Percentiles rank a stretch among this genome's conserved stretches.
These are phyloP conservation scores for Ptilodon capucinus DNA, from an alignment of 2,888 invertebrate species.

Conservation along the genomic window DNA sequence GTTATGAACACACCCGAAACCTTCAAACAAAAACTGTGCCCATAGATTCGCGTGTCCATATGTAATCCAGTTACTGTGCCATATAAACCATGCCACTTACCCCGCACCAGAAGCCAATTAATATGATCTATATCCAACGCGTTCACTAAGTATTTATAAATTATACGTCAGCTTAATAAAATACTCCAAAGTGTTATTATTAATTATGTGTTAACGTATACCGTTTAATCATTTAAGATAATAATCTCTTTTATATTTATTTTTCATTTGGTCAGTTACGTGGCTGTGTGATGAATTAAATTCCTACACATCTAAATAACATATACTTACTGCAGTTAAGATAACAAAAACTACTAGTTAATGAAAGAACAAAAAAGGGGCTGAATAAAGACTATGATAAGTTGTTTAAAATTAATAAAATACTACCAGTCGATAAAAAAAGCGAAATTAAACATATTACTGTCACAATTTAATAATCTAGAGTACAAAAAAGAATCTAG, in stretches of 20 bases:
- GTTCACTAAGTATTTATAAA: slow-evolving; percentile 72
- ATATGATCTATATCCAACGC: slow-evolving; percentile 68
- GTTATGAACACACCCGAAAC: slow-evolving; percentile 9
- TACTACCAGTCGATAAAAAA: no score
- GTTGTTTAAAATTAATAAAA: no score
- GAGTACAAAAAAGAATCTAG: no score
- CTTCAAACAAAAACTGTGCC: slow-evolving; percentile 17
- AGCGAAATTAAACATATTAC: no score
- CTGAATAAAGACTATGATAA: no score
- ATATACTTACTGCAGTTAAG: no score
- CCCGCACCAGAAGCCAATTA: slow-evolving; percentile 72
- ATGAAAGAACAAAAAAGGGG: no score
- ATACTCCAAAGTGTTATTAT: slow-evolving; percentile 70
- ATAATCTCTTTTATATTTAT: slow-evolving; percentile 34
- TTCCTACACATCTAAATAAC: no score
- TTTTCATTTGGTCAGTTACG: slow-evolving; percentile 19
- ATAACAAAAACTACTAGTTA: no score
- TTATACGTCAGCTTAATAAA: slow-evolving; percentile 69
- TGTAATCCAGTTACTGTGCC: slow-evolving; percentile 53
- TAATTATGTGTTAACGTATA: slow-evolving; percentile 72
- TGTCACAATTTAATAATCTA: no score
- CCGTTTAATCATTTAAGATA: slow-evolving; percentile 61
- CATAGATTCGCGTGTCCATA: slow-evolving; percentile 54
- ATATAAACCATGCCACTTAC: slow-evolving; percentile 56
- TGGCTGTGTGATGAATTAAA: background rate